These are phyloP conservation scores for Uropetala carovei DNA, from an alignment of 2,888 invertebrate species.

Conservation along the genomic window DNA sequence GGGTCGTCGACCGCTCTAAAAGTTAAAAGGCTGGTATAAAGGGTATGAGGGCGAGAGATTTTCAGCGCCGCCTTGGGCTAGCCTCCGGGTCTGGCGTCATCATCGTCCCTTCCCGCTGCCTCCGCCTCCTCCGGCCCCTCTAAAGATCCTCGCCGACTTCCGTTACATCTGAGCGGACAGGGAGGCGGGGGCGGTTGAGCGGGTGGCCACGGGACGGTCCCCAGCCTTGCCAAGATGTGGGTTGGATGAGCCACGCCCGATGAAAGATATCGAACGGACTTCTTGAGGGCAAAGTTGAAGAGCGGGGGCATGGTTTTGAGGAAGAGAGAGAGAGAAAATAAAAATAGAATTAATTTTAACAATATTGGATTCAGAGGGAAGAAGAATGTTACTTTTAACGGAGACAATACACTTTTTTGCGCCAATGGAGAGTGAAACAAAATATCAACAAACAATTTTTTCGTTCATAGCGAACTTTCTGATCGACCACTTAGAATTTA, in stretches of 20 bases:
- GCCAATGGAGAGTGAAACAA: neutral
- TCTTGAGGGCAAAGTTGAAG: neutral
- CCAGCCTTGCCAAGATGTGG: slow-evolving; percentile 38
- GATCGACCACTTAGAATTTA: too few species aligned
- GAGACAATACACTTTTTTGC: neutral
- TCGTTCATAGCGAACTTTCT: too few species aligned
- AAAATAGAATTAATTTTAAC: neutral
- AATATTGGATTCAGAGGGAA: neutral
- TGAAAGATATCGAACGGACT: neutral
- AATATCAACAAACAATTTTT: neutral
- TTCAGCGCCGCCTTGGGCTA: neutral
- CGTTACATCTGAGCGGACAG: slow-evolving; percentile 9
- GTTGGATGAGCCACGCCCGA: slow-evolving; percentile 16
- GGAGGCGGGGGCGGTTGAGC: neutral
- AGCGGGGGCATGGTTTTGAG: neutral
- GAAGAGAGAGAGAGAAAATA: neutral
- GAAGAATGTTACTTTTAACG: neutral
- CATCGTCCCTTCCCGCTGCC: neutral
- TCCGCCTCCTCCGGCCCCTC: slow-evolving; percentile 10
- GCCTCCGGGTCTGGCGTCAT: slow-evolving; percentile 7
- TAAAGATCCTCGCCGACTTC: neutral
- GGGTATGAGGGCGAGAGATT: neutral
- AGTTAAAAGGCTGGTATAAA: neutral
- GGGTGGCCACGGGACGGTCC: neutral
- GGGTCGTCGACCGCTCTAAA: neutral